Evolutionary conservation across 2,888 invertebrate genomes (phyloP), one percentile per base, ranked within the genome.

Genomic region (Campoplex nolae): DNA sequence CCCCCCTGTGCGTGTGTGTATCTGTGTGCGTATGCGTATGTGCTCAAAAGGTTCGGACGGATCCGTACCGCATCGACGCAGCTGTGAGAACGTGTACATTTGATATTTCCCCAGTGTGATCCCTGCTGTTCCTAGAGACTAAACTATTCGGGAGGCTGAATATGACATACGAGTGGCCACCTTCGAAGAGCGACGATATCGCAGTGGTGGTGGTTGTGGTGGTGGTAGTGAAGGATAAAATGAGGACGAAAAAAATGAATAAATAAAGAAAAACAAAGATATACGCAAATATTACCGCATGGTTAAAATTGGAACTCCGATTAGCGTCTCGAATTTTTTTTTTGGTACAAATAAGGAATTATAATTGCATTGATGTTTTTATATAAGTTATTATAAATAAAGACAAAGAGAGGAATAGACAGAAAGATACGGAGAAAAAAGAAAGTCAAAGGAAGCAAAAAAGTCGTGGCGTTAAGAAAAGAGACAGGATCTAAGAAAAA

Each of bases 361-460:
- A 90, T 92, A 91, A 91, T 92, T 91, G 90, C 91, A 92, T 92
- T 91, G 90, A 89, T 88, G 89, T 90, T 93, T 92, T 88, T 89
- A 89, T 92, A 92, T 93, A 93, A 93, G 90, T 93, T 93, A 93
- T 91, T 93, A 93, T 92, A 92, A 92, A 93, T 93, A 93, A 93
- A 92, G 83, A 89, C 83, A 84, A 3, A 48, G 28, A 28, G 45
- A 11, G 74, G 86, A 86, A 88, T 78, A 85, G 78, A 68, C 23
- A 73, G 70, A 23, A 23, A 23, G 23, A 23, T 35, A 35, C 35
- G 35, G 11, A 68, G 86, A 88, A 88, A 77, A 84, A 83, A 70
- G 62, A 58, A 79, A 73, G 71, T 51, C 28, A 75, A 38, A 76
- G 42, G 38, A 77, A 71, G 79, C 13, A 13, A 45, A 45, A 45